Evolutionary conservation across 2,113 vertebrate genomes (phyloP), one percentile per base, ranked within the genome.

Genomic region (Notothenia rossii): DNA sequence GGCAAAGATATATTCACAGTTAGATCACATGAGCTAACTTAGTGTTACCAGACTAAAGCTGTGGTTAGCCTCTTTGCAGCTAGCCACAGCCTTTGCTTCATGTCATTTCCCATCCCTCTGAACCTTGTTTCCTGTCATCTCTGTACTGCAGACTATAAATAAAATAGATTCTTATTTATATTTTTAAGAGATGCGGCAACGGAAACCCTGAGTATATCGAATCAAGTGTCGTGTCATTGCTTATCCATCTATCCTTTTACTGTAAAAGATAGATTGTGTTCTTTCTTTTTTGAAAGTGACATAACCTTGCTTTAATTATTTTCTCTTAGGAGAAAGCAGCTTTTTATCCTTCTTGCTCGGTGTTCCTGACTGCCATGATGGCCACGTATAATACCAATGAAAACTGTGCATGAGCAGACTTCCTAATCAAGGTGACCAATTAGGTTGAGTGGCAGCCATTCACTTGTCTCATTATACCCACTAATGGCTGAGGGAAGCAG

Each of bases 401-500:
- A 79, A 79, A 59, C 66, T 22, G 66, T 72, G 64, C 73, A 76
- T 67, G 81, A 87, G 71, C 10, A 25, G 79, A 82, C 71, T 89
- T 83, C 79, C 77, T 84, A 88, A 90, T 88, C 84, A 84, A 83
- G 75, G 62, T 75, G 72, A 76, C 75, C 89, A 88, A 94, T 94
- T 91, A 93, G 68, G 33, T 48, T 79, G 91, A 94, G 72, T 87
- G 91, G 90, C 89, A 84, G 81, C 77, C 83, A 69, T 83, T 90
- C 80, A 69, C 72, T 56, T 58, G 84, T 79, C 78, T 86, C 86
- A 92, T 93, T 90, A 91, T 72, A 54, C 46, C 45, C 15, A 1
- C 79, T 91, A 92, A 94, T 92, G 82, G 79, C 80, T 86, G 25
- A 14, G 45, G 72, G 56, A 81, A 68, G 71, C 66, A 43, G 18